Percentiles rank a stretch among this genome's conserved stretches.
Conservation (phyloP, 2,113 vertebrate genomes). For the Sciurus niger region DNA sequence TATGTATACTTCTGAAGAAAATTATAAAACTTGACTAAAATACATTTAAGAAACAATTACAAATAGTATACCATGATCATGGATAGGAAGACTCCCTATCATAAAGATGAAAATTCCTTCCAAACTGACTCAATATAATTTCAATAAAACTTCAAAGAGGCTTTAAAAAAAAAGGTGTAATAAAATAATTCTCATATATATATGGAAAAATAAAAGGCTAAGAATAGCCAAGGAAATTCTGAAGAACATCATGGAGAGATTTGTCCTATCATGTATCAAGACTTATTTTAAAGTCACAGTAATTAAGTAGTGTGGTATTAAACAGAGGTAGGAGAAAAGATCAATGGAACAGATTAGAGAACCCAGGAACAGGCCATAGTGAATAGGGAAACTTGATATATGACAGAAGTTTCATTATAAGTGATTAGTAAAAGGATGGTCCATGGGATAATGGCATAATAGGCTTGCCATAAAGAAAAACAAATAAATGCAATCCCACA, state of each 20-base stretch:
- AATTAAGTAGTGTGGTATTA: not conserved
- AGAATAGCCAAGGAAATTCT: not conserved
- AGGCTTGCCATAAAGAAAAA: not conserved
- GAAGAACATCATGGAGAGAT: not conserved
- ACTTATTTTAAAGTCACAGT: not conserved
- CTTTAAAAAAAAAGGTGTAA: not conserved
- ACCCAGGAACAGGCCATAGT: not conserved
- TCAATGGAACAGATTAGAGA: not conserved
- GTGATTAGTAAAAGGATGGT: not conserved
- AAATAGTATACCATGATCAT: not conserved
- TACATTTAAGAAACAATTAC: not conserved
- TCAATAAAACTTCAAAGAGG: not conserved
- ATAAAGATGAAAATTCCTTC: slow-evolving; percentile 4
- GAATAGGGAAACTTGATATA: not conserved
- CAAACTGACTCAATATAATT: not conserved
- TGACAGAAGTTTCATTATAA: not conserved
- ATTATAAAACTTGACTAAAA: not conserved
- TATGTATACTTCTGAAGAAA: not conserved
- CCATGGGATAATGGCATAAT: not conserved
- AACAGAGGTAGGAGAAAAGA: not conserved
- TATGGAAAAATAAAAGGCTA: not conserved
- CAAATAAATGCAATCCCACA: not conserved
- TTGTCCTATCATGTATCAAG: not conserved
- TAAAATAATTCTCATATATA: not conserved
- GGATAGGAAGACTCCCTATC: not conserved